A percentile compares a stretch with the other conserved stretches of the same genome.
Conservation (phyloP, 37 sponge, comb jelly and placozoan species). For the Chondrosia reniformis region DNA sequence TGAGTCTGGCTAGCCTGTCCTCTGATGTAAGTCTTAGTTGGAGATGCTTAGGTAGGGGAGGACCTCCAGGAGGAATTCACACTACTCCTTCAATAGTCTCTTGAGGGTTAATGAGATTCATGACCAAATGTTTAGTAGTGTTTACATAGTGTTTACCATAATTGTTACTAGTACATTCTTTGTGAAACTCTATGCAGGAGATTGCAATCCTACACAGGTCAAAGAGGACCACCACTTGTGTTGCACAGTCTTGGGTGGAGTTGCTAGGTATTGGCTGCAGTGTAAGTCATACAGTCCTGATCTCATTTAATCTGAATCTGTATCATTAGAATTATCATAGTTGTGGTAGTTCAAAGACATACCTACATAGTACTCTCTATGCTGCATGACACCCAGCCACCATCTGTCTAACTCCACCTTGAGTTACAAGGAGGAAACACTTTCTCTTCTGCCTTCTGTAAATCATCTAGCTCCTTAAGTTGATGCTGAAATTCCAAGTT, state of each 20-base stretch:
- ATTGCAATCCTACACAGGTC: conserved; percentile 22
- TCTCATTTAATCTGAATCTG: not conserved
- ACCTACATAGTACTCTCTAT: not conserved
- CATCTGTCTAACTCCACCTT: conserved; percentile 53
- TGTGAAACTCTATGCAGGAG: conserved; percentile 9
- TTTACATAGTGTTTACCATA: not conserved
- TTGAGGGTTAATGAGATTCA: not conserved
- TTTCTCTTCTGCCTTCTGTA: conserved; percentile 42
- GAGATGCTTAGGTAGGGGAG: too few relatives aligned
- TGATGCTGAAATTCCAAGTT: conserved; percentile 40
- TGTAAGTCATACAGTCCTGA: conserved; percentile 12
- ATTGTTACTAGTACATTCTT: not conserved
- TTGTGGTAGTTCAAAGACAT: not conserved
- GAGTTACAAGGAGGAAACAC: conserved; percentile 87
- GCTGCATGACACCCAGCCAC: conserved; percentile 44
- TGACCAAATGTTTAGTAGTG: not conserved
- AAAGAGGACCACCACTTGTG: conserved; percentile 22
- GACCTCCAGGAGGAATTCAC: too few relatives aligned
- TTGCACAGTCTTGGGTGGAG: conserved; percentile 19
- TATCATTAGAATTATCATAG: not conserved
- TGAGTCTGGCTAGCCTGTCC: too few relatives aligned
- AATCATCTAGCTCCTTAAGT: conserved; percentile 23
- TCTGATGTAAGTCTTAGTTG: too few relatives aligned
- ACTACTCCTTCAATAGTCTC: too few relatives aligned
- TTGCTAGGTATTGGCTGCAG: conserved; percentile 50